phyloP scores from a whole-genome alignment of 2,888 invertebrate genomes.

The Yponomeuta malinellus region DNA sequence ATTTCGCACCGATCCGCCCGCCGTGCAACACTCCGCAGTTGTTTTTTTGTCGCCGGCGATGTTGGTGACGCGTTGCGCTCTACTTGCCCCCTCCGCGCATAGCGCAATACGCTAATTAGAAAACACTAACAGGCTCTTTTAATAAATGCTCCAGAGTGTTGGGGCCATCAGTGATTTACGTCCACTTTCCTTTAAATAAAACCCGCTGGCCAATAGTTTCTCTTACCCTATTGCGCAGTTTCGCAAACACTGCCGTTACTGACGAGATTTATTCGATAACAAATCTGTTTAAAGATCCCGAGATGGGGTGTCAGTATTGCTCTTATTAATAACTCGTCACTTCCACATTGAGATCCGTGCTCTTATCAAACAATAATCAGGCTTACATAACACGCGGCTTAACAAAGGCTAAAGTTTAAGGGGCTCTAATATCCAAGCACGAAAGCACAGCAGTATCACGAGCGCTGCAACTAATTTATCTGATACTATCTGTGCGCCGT shows the following conservation, averaged over 20 bases:
- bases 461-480: constrained; percentile 44
- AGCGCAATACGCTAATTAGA: constrained; percentile 19
- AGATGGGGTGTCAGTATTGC: not conserved
- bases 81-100: constrained; percentile 34
- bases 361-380: not conserved
- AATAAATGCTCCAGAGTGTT: constrained; percentile 4
- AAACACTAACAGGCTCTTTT: constrained; percentile 12
- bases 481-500: constrained; percentile 43
- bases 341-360: not conserved
- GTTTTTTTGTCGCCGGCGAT: constrained; percentile 23
- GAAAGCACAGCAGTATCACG: constrained; percentile 58
- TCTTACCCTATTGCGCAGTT: not conserved
- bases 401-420: constrained; percentile 34
- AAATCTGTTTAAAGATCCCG: not conserved
- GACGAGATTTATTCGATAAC: not conserved
- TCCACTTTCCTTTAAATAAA: constrained; percentile 1
- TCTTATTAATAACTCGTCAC: constrained; percentile 9
- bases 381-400: constrained; percentile 17
- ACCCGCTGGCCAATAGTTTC: not conserved
- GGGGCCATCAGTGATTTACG: not conserved
- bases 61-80: constrained; percentile 38
- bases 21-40: constrained; percentile 2
- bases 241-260: not conserved
- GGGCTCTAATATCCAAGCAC: constrained; percentile 43
- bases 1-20: constrained; percentile 10